Evolutionary conservation across 2,888 invertebrate genomes (phyloP).

Genomic region (Congeria kusceri): DNA sequence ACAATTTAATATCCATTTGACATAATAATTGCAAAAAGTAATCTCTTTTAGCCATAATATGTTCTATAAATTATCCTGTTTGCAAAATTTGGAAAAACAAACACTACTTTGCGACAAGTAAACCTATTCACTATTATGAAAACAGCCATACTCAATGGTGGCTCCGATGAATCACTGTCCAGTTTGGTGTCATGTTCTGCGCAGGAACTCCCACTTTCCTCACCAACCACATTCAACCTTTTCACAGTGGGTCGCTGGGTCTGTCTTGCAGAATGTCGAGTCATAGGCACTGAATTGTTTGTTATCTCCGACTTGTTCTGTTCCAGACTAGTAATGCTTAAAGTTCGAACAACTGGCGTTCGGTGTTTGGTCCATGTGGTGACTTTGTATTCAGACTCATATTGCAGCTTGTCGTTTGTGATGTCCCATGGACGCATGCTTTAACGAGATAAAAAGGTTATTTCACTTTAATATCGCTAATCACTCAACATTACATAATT

Average conservation of each 20-base stretch:
- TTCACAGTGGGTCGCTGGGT: slow-evolving; percentile 63
- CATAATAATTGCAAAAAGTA: too few species aligned
- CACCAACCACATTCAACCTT: slow-evolving; percentile 65
- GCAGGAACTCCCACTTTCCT: slow-evolving; percentile 77
- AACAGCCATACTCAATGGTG: slow-evolving; percentile 52
- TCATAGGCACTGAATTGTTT: slow-evolving; percentile 34
- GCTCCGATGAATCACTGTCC: slow-evolving; percentile 76
- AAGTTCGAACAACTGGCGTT: slow-evolving; percentile 90
- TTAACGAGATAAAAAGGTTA: slow-evolving; percentile 42
- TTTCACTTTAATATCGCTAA: too few species aligned
- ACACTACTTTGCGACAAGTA: too few species aligned
- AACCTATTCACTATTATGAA: too few species aligned
- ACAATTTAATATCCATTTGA: not conserved
- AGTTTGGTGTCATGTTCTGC: slow-evolving; percentile 70
- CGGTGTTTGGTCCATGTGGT: slow-evolving; percentile 91
- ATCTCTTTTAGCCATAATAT: too few species aligned
- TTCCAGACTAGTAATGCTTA: slow-evolving; percentile 89
- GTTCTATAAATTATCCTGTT: too few species aligned
- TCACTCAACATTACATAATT: too few species aligned
- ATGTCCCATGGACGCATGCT: slow-evolving; percentile 94
- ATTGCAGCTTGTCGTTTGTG: slow-evolving; percentile 94
- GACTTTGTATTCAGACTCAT: slow-evolving; percentile 93
- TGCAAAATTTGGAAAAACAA: too few species aligned
- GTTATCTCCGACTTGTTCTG: slow-evolving; percentile 66
- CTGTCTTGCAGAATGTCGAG: slow-evolving; percentile 35